Percentiles rank a stretch among this genome's conserved stretches.
These are phyloP conservation scores for Spondyliosoma cantharus DNA, from an alignment of 2,797 vertebrate genomes.

Conservation along the genomic window DNA sequence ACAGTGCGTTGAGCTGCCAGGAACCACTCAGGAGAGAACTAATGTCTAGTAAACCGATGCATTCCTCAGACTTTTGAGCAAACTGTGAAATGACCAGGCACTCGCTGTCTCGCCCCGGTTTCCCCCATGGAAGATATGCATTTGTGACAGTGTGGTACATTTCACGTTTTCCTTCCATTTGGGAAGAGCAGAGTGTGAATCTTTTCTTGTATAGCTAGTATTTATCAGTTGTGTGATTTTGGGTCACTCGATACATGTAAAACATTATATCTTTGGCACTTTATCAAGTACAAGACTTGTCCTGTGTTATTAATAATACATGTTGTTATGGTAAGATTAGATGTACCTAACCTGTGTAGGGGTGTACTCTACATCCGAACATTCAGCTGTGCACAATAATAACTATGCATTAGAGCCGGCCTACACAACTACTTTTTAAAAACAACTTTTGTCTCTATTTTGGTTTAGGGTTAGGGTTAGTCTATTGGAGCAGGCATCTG, in stretches of 20 bases:
- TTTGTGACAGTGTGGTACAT: slow-evolving; percentile 85
- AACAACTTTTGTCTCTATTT: too few species aligned
- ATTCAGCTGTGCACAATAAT: neutral
- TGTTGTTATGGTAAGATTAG: neutral
- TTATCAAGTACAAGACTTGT: slow-evolving; percentile 27
- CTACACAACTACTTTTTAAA: too few species aligned
- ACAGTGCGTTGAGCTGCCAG: slow-evolving; percentile 46
- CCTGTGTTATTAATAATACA: slow-evolving; percentile 3
- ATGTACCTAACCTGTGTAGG: neutral
- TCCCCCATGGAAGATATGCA: slow-evolving; percentile 77
- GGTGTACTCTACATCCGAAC: neutral
- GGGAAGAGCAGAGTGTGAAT: slow-evolving; percentile 62
- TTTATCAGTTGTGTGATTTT: slow-evolving; percentile 68
- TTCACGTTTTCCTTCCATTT: slow-evolving; percentile 81
- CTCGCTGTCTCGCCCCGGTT: slow-evolving; percentile 67
- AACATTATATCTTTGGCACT: slow-evolving; percentile 42
- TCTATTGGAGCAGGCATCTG: too few species aligned
- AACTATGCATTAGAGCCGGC: too few species aligned
- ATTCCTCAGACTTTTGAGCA: slow-evolving; percentile 84
- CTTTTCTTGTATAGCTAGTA: slow-evolving; percentile 64
- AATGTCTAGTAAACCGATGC: slow-evolving; percentile 71
- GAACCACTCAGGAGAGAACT: slow-evolving; percentile 60
- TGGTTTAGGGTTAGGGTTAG: too few species aligned
- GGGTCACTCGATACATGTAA: slow-evolving; percentile 45
- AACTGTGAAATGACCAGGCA: slow-evolving; percentile 87